A percentile compares a stretch with the other conserved stretches of the same genome.
phyloP scores from a whole-genome alignment of 2,888 invertebrate species.

The Emmelina monodactyla region DNA sequence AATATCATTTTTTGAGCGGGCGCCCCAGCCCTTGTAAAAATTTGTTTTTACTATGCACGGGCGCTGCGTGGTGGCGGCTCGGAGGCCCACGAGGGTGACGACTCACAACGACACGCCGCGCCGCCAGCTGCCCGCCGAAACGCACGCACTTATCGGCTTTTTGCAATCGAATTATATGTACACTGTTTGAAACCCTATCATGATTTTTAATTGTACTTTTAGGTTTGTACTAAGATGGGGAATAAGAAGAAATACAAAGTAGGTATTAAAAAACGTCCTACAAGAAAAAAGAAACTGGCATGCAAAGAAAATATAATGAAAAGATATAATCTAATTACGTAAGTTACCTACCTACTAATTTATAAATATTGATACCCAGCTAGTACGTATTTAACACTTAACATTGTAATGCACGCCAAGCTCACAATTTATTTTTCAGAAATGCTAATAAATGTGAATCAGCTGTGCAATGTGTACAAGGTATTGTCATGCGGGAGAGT shows the following conservation, averaged over 20 bases:
- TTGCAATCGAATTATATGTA: background rate
- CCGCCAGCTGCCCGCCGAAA: background rate
- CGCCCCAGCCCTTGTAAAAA: background rate
- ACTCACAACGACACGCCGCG: background rate
- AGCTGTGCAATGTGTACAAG: background rate
- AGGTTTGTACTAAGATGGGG: background rate
- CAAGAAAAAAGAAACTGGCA: background rate
- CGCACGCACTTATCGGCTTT: background rate
- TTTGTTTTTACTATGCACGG: no score
- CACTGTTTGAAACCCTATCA: background rate
- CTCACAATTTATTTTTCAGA: background rate
- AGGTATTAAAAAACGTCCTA: background rate
- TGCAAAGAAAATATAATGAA: background rate
- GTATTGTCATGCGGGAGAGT: background rate
- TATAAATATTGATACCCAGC: background rate
- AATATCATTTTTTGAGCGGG: background rate
- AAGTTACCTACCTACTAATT: background rate
- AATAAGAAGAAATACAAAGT: background rate
- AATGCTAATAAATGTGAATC: background rate
- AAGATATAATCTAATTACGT: background rate
- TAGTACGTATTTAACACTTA: background rate
- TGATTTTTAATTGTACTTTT: background rate
- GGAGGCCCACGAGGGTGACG: background rate
- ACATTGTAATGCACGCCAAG: background rate
- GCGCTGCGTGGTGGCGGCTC: background rate